Evolutionary conservation across 2,113 vertebrate genomes (phyloP).

Genomic region (Rynchops niger): DNA sequence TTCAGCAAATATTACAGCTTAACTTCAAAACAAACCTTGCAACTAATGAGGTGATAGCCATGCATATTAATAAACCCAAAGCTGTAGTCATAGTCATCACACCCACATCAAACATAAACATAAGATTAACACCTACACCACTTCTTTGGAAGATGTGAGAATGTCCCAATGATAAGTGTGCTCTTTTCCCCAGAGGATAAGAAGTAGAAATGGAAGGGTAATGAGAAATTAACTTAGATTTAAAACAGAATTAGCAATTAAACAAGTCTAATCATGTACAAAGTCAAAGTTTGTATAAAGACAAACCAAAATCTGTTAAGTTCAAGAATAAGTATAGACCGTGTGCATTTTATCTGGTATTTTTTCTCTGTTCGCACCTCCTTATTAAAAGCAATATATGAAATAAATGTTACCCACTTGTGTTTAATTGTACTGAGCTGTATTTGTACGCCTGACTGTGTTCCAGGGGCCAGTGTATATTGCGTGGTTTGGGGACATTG

Average conservation of each 20-base stretch:
- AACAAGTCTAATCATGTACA: constrained; percentile 50
- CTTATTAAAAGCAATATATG: neutral
- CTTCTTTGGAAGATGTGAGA: constrained; percentile 76
- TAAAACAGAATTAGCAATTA: constrained; percentile 69
- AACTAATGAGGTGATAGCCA: constrained; percentile 79
- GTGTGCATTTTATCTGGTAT: neutral
- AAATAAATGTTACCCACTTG: constrained; percentile 30
- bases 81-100: constrained; percentile 61
- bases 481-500: fast-evolving
- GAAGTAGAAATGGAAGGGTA: constrained; percentile 72
- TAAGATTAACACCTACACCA: constrained; percentile 76
- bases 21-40: constrained; percentile 76
- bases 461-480: fast-evolving
- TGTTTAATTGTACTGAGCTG: constrained; percentile 19
- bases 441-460: neutral
- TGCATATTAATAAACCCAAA: constrained; percentile 74
- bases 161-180: constrained; percentile 73
- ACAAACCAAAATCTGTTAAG: constrained; percentile 36
- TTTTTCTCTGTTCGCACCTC: constrained; percentile 29
- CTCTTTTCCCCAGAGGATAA: constrained; percentile 74
- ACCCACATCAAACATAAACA: constrained; percentile 77
- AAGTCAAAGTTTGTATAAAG: constrained; percentile 64
- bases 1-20: constrained; percentile 66
- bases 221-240: constrained; percentile 75
- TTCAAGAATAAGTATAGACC: constrained; percentile 52